These are phyloP conservation scores for Omphaloscelis lunosa DNA, from an alignment of 2,888 invertebrate species.

Conservation along the genomic window DNA sequence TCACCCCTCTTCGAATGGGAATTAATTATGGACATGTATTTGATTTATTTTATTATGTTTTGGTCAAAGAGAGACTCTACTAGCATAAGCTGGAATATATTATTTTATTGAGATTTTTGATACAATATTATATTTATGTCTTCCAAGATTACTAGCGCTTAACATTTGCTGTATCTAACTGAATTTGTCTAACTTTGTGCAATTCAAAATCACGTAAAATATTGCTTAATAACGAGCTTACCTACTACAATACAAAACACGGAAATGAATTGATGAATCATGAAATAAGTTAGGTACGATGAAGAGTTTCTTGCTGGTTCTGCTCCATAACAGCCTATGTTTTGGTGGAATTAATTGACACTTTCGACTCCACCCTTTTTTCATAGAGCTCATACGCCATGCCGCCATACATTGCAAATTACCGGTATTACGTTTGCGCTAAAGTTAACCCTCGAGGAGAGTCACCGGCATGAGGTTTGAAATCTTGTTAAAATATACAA, in stretches of 20 bases:
- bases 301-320: background rate
- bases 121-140: background rate
- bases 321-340: no score
- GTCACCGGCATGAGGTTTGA: no score
- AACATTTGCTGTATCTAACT: background rate
- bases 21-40: constrained; percentile 48
- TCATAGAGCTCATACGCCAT: no score
- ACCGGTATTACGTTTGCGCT: no score
- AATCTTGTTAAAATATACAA: no score
- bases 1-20: constrained; percentile 40
- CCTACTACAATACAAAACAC: background rate
- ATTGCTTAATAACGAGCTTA: background rate
- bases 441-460: no score
- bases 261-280: background rate
- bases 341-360: background rate
- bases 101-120: background rate
- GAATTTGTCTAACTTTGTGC: background rate
- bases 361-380: no score
- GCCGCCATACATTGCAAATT: no score
- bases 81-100: background rate
- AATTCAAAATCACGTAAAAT: background rate
- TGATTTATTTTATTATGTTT: constrained; percentile 56
- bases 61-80: constrained; percentile 13
- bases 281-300: background rate
- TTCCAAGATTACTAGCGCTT: background rate